These are phyloP conservation scores for Cyanistes caeruleus DNA, from an alignment of 2,113 vertebrate genomes.

Conservation along the genomic window DNA sequence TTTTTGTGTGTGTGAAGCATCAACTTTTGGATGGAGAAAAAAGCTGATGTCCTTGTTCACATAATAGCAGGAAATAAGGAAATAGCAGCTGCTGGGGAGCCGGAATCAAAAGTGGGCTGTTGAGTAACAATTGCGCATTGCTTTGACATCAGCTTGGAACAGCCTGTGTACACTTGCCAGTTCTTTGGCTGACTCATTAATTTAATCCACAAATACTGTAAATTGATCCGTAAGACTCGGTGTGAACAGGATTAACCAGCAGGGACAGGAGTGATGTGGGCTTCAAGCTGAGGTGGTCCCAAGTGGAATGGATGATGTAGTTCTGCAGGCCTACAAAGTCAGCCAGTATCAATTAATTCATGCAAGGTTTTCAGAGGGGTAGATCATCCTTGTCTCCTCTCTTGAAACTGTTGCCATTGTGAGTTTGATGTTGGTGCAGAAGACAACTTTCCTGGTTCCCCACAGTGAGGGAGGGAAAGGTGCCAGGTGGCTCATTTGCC, in stretches of 20 bases:
- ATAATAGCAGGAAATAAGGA: slow-evolving; percentile 24
- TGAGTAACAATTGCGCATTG: not conserved
- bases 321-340: not conserved
- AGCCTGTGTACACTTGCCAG: not conserved
- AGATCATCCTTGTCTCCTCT: not conserved
- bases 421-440: not conserved
- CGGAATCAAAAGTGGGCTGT: not conserved
- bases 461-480: not conserved
- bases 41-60: not conserved
- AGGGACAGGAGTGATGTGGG: not conserved
- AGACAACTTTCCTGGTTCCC: not conserved
- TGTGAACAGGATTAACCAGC: not conserved
- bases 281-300: not conserved
- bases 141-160: not conserved
- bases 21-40: not conserved
- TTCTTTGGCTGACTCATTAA: not conserved
- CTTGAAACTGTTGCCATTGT: not conserved
- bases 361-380: not conserved
- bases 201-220: not conserved
- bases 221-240: not conserved
- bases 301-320: not conserved
- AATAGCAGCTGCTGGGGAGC: not conserved
- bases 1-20: not conserved
- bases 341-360: not conserved
- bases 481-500: not conserved